Evolutionary conservation across 2,113 vertebrate species (phyloP).

Genomic region (Tor tambroides): DNA sequence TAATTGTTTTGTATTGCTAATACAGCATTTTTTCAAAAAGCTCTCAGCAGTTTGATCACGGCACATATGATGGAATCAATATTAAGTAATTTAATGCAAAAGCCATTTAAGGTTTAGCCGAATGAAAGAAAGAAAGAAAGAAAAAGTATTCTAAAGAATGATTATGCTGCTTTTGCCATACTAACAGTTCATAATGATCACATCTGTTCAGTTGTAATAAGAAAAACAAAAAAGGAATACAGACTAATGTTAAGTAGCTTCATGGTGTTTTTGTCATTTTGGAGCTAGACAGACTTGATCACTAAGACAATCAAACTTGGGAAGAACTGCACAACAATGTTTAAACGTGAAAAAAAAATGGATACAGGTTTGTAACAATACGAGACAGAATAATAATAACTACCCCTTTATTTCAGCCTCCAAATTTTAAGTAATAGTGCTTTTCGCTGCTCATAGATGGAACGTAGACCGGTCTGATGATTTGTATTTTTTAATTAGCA

Average conservation of each 20-base stretch:
- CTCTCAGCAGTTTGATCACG: not conserved
- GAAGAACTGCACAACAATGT: not conserved
- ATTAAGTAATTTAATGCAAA: not conserved
- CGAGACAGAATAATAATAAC: not conserved
- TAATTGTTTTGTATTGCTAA: not conserved
- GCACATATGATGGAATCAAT: not conserved
- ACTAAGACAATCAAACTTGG: not conserved
- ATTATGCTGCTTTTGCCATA: not conserved
- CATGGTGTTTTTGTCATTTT: not conserved
- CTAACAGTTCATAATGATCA: not conserved
- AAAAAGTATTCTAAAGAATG: not conserved
- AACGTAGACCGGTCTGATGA: not conserved
- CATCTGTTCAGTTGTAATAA: not conserved
- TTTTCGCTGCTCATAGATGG: not conserved
- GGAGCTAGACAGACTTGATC: not conserved
- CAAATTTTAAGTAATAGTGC: not conserved
- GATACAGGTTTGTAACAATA: too few species aligned
- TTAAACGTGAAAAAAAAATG: too few species aligned
- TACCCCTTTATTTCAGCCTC: not conserved
- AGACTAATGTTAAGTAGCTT: not conserved
- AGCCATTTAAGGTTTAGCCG: not conserved
- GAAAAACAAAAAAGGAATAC: not conserved
- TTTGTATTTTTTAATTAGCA: too few species aligned
- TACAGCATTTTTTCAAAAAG: not conserved
- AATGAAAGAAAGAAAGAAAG: not conserved